Evolutionary conservation across 2,797 vertebrate species (phyloP).

Genomic region (Cuculus canorus): DNA sequence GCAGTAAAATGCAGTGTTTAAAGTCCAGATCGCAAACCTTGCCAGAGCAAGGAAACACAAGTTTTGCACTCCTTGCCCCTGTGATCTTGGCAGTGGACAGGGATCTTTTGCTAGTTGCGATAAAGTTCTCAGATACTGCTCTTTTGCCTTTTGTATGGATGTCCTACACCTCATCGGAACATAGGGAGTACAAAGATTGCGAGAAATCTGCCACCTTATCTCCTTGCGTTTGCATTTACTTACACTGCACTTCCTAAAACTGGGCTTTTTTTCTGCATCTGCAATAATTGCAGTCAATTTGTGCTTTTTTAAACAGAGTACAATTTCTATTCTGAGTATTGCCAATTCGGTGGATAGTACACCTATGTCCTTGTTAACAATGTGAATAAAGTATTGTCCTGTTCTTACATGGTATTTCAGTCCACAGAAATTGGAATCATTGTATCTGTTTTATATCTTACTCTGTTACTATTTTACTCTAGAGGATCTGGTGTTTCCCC

Average conservation of each 20-base stretch:
- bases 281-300: not conserved
- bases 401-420: not conserved
- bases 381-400: not conserved
- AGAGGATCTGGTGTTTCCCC: not conserved
- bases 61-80: not conserved
- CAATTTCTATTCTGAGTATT: not conserved
- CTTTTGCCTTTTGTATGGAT: not conserved
- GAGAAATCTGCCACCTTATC: not conserved
- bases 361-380: not conserved
- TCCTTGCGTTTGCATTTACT: not conserved
- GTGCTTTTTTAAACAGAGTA: not conserved
- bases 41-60: fast-evolving
- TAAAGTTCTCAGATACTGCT: not conserved
- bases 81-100: not conserved
- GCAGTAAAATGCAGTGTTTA: not conserved
- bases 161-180: not conserved
- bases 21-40: not conserved
- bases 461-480: not conserved
- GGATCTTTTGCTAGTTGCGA: not conserved
- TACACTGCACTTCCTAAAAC: not conserved
- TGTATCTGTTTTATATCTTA: not conserved
- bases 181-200: not conserved
- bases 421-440: not conserved
- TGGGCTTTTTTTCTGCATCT: not conserved
- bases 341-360: not conserved